phyloP scores from a whole-genome alignment of 2,888 invertebrate species.

The Drosophila rellima region DNA sequence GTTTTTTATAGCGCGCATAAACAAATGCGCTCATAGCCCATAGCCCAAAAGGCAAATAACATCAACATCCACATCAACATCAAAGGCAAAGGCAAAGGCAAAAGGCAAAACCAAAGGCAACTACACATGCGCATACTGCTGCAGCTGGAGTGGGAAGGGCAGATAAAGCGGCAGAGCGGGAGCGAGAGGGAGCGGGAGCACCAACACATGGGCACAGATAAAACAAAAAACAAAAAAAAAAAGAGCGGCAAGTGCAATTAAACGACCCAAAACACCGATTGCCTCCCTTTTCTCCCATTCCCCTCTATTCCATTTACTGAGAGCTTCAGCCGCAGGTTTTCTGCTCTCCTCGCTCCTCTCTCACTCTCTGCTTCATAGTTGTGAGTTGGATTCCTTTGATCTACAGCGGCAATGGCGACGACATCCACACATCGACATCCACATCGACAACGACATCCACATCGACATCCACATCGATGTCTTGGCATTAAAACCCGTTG shows the following conservation, averaged over 20 bases:
- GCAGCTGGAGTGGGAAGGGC: not conserved
- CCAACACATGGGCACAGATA: conserved; percentile 31
- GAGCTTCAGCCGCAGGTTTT: conserved; percentile 19
- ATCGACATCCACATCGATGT: conserved; percentile 64
- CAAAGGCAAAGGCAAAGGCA: conserved; percentile 56
- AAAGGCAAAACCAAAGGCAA: conserved; percentile 56
- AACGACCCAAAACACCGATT: conserved; percentile 56
- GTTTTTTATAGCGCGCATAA: conserved; percentile 74
- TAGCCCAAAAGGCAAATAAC: conserved; percentile 19
- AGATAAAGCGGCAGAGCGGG: not conserved
- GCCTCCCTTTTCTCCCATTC: conserved; percentile 9
- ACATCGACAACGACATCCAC: conserved; percentile 55
- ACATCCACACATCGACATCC: conserved; percentile 58
- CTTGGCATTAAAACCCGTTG: conserved; percentile 62
- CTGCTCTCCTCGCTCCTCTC: conserved; percentile 9
- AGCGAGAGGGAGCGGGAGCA: not conserved
- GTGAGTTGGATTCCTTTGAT: conserved; percentile 62
- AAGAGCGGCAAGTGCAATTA: conserved; percentile 76
- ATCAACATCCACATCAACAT: too few relatives aligned
- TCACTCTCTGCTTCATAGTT: not conserved
- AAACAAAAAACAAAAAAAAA: conserved; percentile 16
- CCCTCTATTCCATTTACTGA: conserved; percentile 3
- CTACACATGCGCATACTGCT: conserved; percentile 53
- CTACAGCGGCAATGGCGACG: conserved; percentile 70
- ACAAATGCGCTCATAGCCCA: conserved; percentile 57